Evolutionary conservation across 2,888 invertebrate genomes (phyloP).

Genomic region (Eurois occulta): DNA sequence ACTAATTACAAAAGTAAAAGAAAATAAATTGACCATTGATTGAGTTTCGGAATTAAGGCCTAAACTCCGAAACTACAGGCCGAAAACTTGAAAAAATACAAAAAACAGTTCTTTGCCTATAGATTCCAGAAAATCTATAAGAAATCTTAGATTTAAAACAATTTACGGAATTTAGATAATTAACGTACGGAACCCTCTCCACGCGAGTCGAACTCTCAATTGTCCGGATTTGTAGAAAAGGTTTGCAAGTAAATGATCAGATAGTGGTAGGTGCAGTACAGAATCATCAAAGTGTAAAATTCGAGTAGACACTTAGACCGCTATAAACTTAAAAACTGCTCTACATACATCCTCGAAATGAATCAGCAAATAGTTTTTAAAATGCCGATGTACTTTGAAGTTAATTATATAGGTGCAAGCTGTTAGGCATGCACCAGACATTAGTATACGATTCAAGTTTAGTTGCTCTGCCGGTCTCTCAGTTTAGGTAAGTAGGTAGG

Average conservation of each 20-base stretch:
- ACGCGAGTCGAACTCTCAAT: too few species aligned
- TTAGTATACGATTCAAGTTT: slow-evolving; percentile 39
- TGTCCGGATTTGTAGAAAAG: too few species aligned
- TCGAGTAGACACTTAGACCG: not conserved
- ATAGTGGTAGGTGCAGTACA: not conserved
- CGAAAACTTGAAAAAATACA: too few species aligned
- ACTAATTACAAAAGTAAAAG: too few species aligned
- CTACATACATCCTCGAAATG: not conserved
- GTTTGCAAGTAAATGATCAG: not conserved
- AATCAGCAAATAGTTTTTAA: slow-evolving; percentile 14
- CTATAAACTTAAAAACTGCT: not conserved
- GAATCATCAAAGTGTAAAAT: not conserved
- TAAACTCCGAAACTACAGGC: too few species aligned
- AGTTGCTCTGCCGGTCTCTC: slow-evolving; percentile 34
- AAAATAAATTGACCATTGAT: too few species aligned
- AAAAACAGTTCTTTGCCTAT: too few species aligned
- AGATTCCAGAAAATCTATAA: too few species aligned
- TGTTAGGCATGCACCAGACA: slow-evolving; percentile 18
- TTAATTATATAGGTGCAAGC: not conserved
- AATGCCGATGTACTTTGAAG: slow-evolving; percentile 12
- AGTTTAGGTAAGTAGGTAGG: slow-evolving; percentile 52
- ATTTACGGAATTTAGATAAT: too few species aligned
- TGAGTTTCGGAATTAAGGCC: too few species aligned
- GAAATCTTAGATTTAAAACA: too few species aligned
- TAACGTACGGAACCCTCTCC: too few species aligned